phyloP scores from a whole-genome alignment of 2,888 invertebrate genomes.

The Ophion slaviceki region DNA sequence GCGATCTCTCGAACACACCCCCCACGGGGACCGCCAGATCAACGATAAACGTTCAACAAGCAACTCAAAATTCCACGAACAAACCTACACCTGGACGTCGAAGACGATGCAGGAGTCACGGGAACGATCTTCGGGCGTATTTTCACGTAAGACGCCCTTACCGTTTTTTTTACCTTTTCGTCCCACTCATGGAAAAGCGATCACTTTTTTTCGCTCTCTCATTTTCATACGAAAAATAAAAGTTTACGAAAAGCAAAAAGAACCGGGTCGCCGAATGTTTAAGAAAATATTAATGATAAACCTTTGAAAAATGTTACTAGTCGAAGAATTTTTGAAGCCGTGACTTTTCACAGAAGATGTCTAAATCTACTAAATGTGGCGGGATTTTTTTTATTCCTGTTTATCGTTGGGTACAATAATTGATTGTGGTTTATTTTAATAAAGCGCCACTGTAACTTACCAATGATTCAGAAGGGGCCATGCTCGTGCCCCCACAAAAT shows the following conservation, averaged over 20 bases:
- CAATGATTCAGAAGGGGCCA: too few species aligned
- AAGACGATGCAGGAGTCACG: constrained; percentile 80
- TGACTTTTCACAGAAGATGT: too few species aligned
- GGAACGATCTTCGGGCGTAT: constrained; percentile 80
- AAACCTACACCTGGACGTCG: constrained; percentile 74
- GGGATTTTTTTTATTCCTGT: too few species aligned
- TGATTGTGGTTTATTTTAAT: too few species aligned
- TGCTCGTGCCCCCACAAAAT: too few species aligned
- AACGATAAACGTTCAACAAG: constrained; percentile 64
- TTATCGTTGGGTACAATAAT: too few species aligned
- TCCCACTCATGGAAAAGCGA: neutral
- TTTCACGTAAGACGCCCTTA: constrained; percentile 76
- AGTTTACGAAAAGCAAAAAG: neutral
- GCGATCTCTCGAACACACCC: constrained; percentile 82
- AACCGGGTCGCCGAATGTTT: neutral
- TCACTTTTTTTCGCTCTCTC: neutral
- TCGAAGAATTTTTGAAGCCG: too few species aligned
- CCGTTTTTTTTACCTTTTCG: neutral
- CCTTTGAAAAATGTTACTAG: too few species aligned
- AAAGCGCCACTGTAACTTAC: too few species aligned
- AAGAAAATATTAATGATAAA: too few species aligned
- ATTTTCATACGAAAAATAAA: neutral
- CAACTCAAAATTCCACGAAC: constrained; percentile 61
- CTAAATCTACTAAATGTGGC: too few species aligned
- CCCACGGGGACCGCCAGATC: constrained; percentile 73